Percentiles rank a stretch among this genome's conserved stretches.
Evolutionary conservation across 2,888 invertebrate species (phyloP).

Genomic region (Pristionchus exspectatus): DNA sequence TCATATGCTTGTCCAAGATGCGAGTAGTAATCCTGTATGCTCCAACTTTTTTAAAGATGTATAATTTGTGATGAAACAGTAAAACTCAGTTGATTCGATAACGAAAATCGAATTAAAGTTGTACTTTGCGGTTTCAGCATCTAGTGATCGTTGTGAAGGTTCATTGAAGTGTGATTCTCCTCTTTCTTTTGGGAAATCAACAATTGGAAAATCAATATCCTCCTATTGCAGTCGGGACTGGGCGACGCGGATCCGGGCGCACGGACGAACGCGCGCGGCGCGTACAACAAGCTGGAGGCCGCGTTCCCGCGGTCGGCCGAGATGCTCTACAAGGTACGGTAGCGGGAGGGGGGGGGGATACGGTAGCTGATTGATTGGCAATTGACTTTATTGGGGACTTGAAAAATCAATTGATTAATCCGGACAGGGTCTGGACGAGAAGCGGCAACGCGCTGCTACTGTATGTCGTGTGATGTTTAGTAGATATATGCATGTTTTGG

Average conservation of each 20-base stretch:
- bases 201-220: neutral
- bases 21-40: too few relatives aligned
- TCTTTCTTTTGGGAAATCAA: neutral
- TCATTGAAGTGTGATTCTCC: neutral
- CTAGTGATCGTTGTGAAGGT: neutral
- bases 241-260: constrained; percentile 95
- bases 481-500: neutral
- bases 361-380: neutral
- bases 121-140: neutral
- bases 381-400: neutral
- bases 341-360: neutral
- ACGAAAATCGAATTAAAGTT: too few relatives aligned
- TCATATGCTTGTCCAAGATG: too few relatives aligned
- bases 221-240: constrained; percentile 84
- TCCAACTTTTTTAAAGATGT: too few relatives aligned
- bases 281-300: constrained; percentile 63
- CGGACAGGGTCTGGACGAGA: neutral
- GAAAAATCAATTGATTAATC: neutral
- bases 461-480: neutral
- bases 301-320: constrained; percentile 64
- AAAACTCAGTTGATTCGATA: too few relatives aligned
- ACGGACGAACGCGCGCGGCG: constrained; percentile 86
- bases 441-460: neutral
- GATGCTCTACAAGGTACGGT: constrained; percentile 61
- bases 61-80: too few relatives aligned